phyloP scores from a whole-genome alignment of 2,888 invertebrate genomes.

The Hyposoter didymator region DNA sequence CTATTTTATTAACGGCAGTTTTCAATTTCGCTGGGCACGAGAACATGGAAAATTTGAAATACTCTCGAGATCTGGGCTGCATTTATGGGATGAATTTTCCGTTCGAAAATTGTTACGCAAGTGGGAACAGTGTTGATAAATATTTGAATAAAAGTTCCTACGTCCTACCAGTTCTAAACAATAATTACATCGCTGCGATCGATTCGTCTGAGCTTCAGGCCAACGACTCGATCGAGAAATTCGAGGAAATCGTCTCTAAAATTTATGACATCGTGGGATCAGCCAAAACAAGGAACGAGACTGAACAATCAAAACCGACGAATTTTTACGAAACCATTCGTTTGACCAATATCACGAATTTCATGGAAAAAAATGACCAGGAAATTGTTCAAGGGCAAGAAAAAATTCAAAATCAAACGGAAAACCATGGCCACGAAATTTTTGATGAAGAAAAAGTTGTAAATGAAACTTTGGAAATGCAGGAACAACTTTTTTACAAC shows the following conservation, averaged over 20 bases:
- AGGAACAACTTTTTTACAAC: not conserved
- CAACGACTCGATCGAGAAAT: slow-evolving; percentile 64
- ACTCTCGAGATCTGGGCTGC: slow-evolving; percentile 71
- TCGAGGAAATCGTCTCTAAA: slow-evolving; percentile 74
- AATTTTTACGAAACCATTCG: slow-evolving; percentile 46
- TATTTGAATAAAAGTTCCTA: slow-evolving; percentile 44
- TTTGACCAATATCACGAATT: slow-evolving; percentile 63
- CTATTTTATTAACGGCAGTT: slow-evolving; percentile 72
- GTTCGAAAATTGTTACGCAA: slow-evolving; percentile 72
- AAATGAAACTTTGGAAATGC: not conserved
- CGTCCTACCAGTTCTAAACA: slow-evolving; percentile 19
- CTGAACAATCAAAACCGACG: slow-evolving; percentile 23
- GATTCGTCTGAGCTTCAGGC: slow-evolving; percentile 58
- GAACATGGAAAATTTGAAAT: slow-evolving; percentile 51
- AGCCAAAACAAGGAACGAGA: slow-evolving; percentile 48
- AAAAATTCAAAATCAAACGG: not conserved
- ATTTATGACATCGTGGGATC: slow-evolving; percentile 75
- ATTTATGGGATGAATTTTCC: slow-evolving; percentile 74
- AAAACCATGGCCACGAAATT: not conserved
- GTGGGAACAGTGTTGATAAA: slow-evolving; percentile 11
- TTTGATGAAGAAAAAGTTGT: not conserved
- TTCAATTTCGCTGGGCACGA: slow-evolving; percentile 72
- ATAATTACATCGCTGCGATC: slow-evolving; percentile 68
- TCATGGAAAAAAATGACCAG: slow-evolving; percentile 18
- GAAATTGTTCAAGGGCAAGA: not conserved